Base-by-base conservation (phyloP, 2,888 invertebrate species). In the Platycheirus albimanus region DNA sequence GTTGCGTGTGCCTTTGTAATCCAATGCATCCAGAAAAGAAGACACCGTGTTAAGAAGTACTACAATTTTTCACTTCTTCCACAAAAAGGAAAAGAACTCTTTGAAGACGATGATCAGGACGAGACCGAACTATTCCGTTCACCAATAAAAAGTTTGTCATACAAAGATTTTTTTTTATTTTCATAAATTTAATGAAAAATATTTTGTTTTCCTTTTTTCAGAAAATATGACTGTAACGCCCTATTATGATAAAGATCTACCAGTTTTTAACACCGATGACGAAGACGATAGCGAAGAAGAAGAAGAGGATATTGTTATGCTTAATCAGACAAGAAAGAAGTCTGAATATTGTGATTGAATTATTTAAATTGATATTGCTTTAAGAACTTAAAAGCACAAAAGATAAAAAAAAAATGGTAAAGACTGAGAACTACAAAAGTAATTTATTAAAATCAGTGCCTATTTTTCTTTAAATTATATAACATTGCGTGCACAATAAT, bases 221-320 rank as follows among this genome's bases (percentile, higher is more conserved):
- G 90, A 88, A 67, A 88, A 89, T 61, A 88, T 90, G 87, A 86
- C 86, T 70, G 87, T 89, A 19, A 87, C 89, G 87, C 95, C 95
- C 0, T 95, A 95, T 88, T 96, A 92, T 86, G 95, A 95, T 85
- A 94, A 95, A 28, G 94, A 95, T 47, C 93, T 94, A 3, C 92
- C 92, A 0, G 92, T 92, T 0, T 92, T 93, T 0, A 91, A 93
- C 30, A 92, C 92, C 0, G 93, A 93, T 28, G 87, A 88, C 2
- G 88, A 87, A 5, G 86, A 86, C 51, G 38, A 61, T 33, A 61
- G 30, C 7, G 43, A 45, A 17, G 87, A 92, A 92, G 87, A 88
- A 17, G 87, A 86, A 63, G 88, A 89, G 47, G 47, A 76, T 43
- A 72, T 72, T 24, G 24, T 78, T 7, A 81, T 86, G 69, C 24